A percentile compares a stretch with the other conserved stretches of the same genome.
phyloP scores from a whole-genome alignment of 2,797 vertebrate species.

The Tympanoctomys barrerae region DNA sequence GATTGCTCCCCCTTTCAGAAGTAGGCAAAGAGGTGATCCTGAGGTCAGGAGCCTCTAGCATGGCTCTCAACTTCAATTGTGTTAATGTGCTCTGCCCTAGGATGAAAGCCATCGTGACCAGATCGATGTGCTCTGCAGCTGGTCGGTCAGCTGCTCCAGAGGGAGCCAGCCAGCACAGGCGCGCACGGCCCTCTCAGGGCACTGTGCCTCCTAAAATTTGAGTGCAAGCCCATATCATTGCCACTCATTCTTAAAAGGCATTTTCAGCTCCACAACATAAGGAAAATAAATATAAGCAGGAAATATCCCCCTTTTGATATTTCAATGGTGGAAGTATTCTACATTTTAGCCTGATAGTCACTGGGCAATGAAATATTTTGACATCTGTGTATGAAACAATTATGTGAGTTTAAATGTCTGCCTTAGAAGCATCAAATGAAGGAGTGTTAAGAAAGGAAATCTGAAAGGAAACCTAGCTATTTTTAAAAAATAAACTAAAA shows the following conservation, averaged over 20 bases:
- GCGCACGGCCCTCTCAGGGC: conserved; percentile 55
- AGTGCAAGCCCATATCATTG: conserved; percentile 15
- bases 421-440: conserved; percentile 16
- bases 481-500: not conserved
- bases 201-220: conserved; percentile 10
- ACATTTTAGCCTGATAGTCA: conserved; percentile 34
- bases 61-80: conserved; percentile 66
- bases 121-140: conserved; percentile 74
- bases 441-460: conserved; percentile 29
- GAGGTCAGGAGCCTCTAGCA: conserved; percentile 66
- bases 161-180: conserved; percentile 46
- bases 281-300: conserved; percentile 51
- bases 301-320: conserved; percentile 54
- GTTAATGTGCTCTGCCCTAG: conserved; percentile 63
- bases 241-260: conserved; percentile 44
- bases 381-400: not conserved
- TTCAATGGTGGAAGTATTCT: conserved; percentile 15
- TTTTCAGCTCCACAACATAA: conserved; percentile 49
- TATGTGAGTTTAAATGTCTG: not conserved
- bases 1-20: conserved; percentile 70
- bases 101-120: conserved; percentile 70
- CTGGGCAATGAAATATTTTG: conserved; percentile 45
- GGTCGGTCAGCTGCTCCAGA: conserved; percentile 73
- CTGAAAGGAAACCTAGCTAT: not conserved
- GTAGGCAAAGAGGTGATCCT: conserved; percentile 68